These are phyloP conservation scores for Mustela lutreola DNA, from an alignment of 2,113 vertebrate species.

Conservation along the genomic window DNA sequence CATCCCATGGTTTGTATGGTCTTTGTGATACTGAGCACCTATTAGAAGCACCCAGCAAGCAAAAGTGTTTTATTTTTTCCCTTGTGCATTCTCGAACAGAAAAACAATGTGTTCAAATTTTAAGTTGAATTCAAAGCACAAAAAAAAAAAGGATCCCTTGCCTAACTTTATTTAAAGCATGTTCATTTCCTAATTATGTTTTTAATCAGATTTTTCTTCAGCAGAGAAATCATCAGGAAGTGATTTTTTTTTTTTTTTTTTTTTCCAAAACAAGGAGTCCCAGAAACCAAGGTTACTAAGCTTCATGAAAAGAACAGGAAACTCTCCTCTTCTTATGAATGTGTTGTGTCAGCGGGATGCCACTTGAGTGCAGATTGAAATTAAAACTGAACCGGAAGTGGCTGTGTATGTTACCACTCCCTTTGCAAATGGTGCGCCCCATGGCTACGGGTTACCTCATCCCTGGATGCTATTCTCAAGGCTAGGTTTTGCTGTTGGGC, in stretches of 20 bases:
- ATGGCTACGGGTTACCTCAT: not conserved
- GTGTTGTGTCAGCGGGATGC: conserved; percentile 52
- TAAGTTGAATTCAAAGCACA: conserved; percentile 58
- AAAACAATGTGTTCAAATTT: conserved; percentile 32
- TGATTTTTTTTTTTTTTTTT: not conserved
- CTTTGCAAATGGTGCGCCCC: not conserved
- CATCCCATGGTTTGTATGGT: conserved; percentile 67
- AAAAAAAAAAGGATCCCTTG: conserved; percentile 4
- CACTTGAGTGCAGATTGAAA: not conserved
- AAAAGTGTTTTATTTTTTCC: not conserved
- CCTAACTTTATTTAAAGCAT: conserved; percentile 13
- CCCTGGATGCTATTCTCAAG: not conserved
- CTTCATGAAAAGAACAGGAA: conserved; percentile 71
- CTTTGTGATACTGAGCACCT: conserved; percentile 69
- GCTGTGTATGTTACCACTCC: not conserved
- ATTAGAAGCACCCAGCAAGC: conserved; percentile 49
- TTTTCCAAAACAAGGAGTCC: conserved; percentile 61
- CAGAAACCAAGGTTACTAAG: conserved; percentile 74
- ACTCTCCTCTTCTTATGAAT: conserved; percentile 50
- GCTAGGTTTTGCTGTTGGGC: not conserved
- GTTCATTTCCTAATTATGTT: conserved; percentile 59
- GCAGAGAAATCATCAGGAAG: conserved; percentile 69
- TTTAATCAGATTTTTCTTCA: conserved; percentile 59
- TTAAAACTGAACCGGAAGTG: not conserved
- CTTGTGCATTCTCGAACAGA: not conserved